A percentile compares a stretch with the other conserved stretches of the same genome.
These are phyloP conservation scores for Melanchra persicariae DNA, from an alignment of 2,888 invertebrate genomes.

Conservation along the genomic window DNA sequence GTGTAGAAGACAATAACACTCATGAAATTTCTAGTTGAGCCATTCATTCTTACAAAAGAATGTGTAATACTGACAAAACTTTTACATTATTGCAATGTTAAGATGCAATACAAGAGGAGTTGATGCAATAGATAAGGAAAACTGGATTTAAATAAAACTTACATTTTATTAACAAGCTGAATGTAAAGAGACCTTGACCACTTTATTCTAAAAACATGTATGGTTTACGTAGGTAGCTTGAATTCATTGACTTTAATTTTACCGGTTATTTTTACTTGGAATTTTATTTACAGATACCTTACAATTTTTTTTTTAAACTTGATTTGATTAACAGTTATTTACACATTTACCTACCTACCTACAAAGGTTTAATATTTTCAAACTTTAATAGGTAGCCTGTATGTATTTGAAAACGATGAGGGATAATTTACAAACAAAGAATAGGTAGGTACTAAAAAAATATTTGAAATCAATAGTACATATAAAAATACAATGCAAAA, in stretches of 20 bases:
- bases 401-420: no score
- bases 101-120: conserved; percentile 37
- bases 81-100: no score
- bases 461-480: no score
- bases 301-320: no score
- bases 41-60: conserved; percentile 27
- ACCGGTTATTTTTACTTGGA: not conserved
- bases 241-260: not conserved
- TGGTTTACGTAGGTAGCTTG: conserved; percentile 29
- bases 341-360: no score
- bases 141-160: conserved; percentile 38
- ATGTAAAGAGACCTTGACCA: conserved; percentile 46
- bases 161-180: conserved; percentile 40
- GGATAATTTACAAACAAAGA: not conserved
- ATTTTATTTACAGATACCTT: no score
- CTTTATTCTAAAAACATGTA: conserved; percentile 43
- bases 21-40: not conserved
- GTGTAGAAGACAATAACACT: conserved; percentile 17
- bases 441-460: not conserved
- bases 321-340: no score
- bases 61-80: conserved; percentile 23
- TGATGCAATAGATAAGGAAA: conserved; percentile 57
- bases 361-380: no score
- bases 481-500: no score
- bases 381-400: no score